Evolutionary conservation across 2,797 vertebrate genomes (phyloP), one percentile per base, ranked within the genome.

Genomic region (Scleropages formosus): DNA sequence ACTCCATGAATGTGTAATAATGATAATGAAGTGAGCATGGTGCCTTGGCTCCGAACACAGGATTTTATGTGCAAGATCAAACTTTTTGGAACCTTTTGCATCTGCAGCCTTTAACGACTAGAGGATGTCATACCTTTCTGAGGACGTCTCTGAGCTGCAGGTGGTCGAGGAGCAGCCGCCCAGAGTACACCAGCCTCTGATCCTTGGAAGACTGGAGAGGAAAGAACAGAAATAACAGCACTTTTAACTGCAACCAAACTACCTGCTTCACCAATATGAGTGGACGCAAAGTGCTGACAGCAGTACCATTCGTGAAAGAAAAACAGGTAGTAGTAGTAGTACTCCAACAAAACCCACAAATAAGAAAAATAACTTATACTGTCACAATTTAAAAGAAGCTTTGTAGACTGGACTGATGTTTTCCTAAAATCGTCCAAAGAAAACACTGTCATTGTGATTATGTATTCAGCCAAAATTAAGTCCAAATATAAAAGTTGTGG

Each of bases 131-230:
- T 94, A 98, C 96, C 95, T 96, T 98, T 93, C 96, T 94, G 85
- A 98, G 94, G 84, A 98, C 90, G 84, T 98, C 96, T 91, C 96
- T 98, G 85, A 98, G 90, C 78, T 94, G 94, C 78, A 97, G 91
- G 83, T 97, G 94, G 88, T 98, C 96, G 81, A 95, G 86, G 85
- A 98, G 96, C 82, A 98, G 93, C 89, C 94, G 96, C 83, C 96
- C 96, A 84, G 96, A 97, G 92, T 98, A 98, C 81, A 98, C 95
- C 91, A 98, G 89, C 81, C 96, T 94, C 89, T 98, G 96, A 91
- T 98, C 96, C 92, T 96, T 96, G 80, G 94, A 94, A 84, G 92
- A 93, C 96, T 98, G 85, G 78, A 83, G 92, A 79, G 91, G 56
- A 79, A 73, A 31, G 6, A 10, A 20, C 10, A 24, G 4, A n/a